Percentiles rank a stretch among this genome's conserved stretches.
Conservation (phyloP, 2,888 invertebrate genomes). For the Tetranychus truncatus region DNA sequence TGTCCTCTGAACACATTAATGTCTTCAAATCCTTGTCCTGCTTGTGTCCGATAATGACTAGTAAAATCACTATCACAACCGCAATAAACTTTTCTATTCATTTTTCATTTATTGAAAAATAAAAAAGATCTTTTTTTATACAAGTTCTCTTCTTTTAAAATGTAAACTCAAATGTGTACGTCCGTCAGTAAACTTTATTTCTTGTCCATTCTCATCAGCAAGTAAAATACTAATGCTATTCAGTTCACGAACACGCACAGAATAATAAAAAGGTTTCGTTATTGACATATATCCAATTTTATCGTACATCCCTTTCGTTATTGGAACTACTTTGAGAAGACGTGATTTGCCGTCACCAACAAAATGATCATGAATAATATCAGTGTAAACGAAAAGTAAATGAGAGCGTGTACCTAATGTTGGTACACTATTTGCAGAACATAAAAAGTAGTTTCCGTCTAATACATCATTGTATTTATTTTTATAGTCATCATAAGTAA, state of each 20-base stretch:
- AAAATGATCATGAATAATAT: too few relatives aligned
- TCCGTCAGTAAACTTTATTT: not conserved
- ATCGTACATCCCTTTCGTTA: too few relatives aligned
- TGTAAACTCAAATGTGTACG: not conserved
- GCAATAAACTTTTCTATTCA: not conserved
- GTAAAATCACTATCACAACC: not conserved
- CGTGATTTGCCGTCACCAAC: too few relatives aligned
- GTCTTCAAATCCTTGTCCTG: not conserved
- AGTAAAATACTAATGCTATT: not conserved
- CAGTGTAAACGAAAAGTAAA: not conserved
- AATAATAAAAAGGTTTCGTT: not conserved
- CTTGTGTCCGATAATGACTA: not conserved
- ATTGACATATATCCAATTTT: too few relatives aligned
- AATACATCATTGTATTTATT: not conserved
- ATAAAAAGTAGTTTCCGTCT: not conserved
- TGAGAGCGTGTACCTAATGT: not conserved
- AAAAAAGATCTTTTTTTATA: not conserved
- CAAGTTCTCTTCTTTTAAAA: not conserved
- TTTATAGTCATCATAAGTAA: not conserved
- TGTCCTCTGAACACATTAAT: not conserved
- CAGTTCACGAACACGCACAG: not conserved
- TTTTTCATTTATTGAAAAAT: not conserved
- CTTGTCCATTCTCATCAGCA: not conserved
- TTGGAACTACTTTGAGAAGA: too few relatives aligned
- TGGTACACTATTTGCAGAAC: too few relatives aligned